These are phyloP conservation scores for Epinotia bilunana DNA, from an alignment of 2,888 invertebrate genomes.

Conservation along the genomic window DNA sequence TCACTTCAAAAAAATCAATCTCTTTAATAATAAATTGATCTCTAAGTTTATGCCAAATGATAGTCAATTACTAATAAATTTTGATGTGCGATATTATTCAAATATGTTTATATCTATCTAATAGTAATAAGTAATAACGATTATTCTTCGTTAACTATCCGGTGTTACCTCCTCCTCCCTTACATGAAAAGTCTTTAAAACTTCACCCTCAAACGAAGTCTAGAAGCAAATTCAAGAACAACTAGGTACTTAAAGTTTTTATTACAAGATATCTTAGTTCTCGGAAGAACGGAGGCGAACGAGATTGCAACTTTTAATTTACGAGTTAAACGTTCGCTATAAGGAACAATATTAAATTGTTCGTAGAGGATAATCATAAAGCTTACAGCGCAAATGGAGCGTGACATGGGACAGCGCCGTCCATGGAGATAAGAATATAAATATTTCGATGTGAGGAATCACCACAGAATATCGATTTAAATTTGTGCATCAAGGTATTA, in stretches of 20 bases:
- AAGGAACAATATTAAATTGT: slow-evolving; percentile 60
- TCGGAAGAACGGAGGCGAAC: slow-evolving; percentile 40
- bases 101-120: too few species aligned
- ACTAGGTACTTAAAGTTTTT: slow-evolving; percentile 25
- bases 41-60: too few species aligned
- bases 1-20: too few species aligned
- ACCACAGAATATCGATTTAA: too few species aligned
- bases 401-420: slow-evolving; percentile 50
- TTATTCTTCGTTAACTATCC: too few species aligned
- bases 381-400: slow-evolving; percentile 60
- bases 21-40: too few species aligned
- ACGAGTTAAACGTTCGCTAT: slow-evolving; percentile 50
- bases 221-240: slow-evolving; percentile 19
- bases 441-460: too few species aligned
- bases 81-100: too few species aligned
- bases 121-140: too few species aligned
- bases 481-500: too few species aligned
- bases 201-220: background rate
- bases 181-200: background rate
- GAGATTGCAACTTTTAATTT: slow-evolving; percentile 53
- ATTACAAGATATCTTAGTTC: slow-evolving; percentile 44
- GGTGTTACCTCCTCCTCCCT: too few species aligned
- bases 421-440: slow-evolving; percentile 43
- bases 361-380: slow-evolving; percentile 63
- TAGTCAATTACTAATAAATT: too few species aligned